Evolutionary conservation across 1,140 invertebrate species (phyloP).

Genomic region (Saccostrea glomerata): DNA sequence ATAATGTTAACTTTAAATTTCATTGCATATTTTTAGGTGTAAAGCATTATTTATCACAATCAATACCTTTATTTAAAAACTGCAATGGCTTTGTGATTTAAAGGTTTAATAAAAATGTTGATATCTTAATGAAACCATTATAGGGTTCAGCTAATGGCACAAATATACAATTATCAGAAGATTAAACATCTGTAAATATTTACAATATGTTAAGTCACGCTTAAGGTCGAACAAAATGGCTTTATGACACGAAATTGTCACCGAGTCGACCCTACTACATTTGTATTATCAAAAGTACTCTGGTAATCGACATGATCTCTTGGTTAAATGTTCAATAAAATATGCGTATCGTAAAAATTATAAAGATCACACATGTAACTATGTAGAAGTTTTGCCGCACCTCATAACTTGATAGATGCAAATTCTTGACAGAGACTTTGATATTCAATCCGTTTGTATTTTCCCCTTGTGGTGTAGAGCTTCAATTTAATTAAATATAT

Average conservation of each 20-base stretch:
- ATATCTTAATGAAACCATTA: not conserved
- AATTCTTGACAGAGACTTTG: conserved; percentile 8
- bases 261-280: not conserved
- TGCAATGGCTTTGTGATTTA: too few relatives aligned
- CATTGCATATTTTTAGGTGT: too few relatives aligned
- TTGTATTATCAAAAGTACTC: not conserved
- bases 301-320: not conserved
- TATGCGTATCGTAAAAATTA: too few relatives aligned
- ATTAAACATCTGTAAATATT: not conserved
- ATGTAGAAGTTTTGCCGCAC: not conserved
- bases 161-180: not conserved
- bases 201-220: conserved; percentile 34
- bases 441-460: conserved; percentile 20
- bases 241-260: conserved; percentile 18
- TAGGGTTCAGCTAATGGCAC: not conserved
- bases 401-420: not conserved
- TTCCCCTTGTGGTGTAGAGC: not conserved
- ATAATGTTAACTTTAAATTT: not conserved
- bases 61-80: too few relatives aligned
- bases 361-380: not conserved
- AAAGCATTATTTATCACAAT: too few relatives aligned
- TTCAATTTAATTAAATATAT: conserved; percentile 31
- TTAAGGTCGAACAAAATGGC: not conserved
- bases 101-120: too few relatives aligned
- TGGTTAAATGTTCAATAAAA: too few relatives aligned